Evolutionary conservation across 2,888 invertebrate genomes (phyloP).

Genomic region (Rhorus exstirpatorius): DNA sequence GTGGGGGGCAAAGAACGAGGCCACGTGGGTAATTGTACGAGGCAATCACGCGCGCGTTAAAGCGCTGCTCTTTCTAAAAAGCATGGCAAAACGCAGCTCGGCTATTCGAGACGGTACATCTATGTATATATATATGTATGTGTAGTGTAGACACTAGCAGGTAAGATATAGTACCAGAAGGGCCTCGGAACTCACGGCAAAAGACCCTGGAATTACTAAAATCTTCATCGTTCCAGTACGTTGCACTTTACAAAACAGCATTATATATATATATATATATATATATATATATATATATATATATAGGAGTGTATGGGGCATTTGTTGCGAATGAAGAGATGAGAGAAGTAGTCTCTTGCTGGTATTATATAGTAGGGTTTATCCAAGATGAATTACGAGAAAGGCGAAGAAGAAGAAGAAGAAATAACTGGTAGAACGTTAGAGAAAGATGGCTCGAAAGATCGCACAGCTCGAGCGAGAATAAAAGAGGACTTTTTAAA

Average conservation of each 20-base stretch:
- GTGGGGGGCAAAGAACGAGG: conserved; percentile 54
- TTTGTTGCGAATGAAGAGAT: conserved; percentile 63
- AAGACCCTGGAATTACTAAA: conserved; percentile 76
- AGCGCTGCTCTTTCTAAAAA: conserved; percentile 78
- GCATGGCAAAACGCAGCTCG: conserved; percentile 77
- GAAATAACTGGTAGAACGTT: conserved; percentile 63
- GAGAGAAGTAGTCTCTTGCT: conserved; percentile 47
- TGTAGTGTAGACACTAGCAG: not conserved
- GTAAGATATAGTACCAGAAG: conserved; percentile 21
- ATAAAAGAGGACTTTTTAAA: conserved; percentile 13
- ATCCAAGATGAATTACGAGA: conserved; percentile 63
- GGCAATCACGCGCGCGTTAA: conserved; percentile 80
- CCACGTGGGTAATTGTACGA: conserved; percentile 79
- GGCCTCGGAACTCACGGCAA: conserved; percentile 61
- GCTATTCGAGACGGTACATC: conserved; percentile 45
- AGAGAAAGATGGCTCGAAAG: conserved; percentile 48
- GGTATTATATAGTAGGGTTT: conserved; percentile 28
- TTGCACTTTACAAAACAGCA: conserved; percentile 34
- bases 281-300: not conserved
- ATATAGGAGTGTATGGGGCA: conserved; percentile 30
- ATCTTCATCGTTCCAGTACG: conserved; percentile 77
- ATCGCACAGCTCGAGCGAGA: conserved; percentile 26
- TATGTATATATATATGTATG: conserved; percentile 18
- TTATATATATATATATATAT: conserved; percentile 1
- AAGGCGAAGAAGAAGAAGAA: conserved; percentile 48